Evolutionary conservation across 2,113 vertebrate genomes (phyloP).

Genomic region (Bambusicola thoracicus): DNA sequence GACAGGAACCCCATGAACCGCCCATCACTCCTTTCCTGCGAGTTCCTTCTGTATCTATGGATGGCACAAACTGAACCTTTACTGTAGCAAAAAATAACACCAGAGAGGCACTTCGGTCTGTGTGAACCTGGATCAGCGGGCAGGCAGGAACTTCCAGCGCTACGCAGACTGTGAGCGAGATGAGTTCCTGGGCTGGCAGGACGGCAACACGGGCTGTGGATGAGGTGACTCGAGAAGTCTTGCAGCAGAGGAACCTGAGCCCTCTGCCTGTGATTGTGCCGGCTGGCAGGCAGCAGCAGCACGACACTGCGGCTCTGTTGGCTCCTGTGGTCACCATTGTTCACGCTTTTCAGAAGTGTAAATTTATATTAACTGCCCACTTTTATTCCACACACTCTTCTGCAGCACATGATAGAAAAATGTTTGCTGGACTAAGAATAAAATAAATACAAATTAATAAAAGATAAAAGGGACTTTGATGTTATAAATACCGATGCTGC

Average conservation of each 20-base stretch:
- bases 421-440: slow-evolving; percentile 33
- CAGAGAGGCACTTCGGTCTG: background rate
- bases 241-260: background rate
- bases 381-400: background rate
- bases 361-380: background rate
- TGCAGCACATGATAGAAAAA: background rate
- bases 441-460: slow-evolving; percentile 57
- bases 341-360: background rate
- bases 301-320: no score
- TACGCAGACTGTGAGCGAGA: fast-evolving
- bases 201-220: background rate
- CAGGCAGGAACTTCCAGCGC: background rate
- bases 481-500: slow-evolving; percentile 47
- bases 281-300: no score
- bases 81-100: background rate
- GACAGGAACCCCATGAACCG: fast-evolving
- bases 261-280: no score
- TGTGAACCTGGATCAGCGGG: background rate
- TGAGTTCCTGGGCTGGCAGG: background rate
- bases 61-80: background rate
- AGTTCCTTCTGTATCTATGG: background rate
- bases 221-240: background rate
- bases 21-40: background rate
- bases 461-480: slow-evolving; percentile 64
- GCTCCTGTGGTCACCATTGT: fast-evolving